These are phyloP conservation scores for Scaptomyza pallida DNA, from an alignment of 1,140 invertebrate genomes.

Conservation along the genomic window DNA sequence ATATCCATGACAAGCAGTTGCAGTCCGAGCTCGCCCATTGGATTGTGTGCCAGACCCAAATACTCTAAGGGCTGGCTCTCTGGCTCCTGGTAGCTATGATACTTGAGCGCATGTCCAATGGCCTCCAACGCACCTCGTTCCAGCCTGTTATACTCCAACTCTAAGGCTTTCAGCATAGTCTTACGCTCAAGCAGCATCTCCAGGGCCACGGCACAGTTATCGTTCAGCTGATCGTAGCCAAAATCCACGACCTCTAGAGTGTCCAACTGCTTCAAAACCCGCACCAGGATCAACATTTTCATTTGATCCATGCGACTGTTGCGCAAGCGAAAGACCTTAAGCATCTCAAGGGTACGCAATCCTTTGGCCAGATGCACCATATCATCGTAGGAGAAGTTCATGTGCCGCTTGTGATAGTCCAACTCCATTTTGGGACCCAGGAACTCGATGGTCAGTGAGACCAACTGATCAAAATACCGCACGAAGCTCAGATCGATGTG, in stretches of 20 bases:
- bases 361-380: slow-evolving; percentile 55
- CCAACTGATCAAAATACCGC: slow-evolving; percentile 55
- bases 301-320: slow-evolving; percentile 59
- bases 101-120: slow-evolving; percentile 41
- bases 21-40: slow-evolving; percentile 23
- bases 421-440: slow-evolving; percentile 48
- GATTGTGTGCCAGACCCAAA: slow-evolving; percentile 65
- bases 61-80: slow-evolving; percentile 36
- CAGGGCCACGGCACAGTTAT: slow-evolving; percentile 52
- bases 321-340: slow-evolving; percentile 66
- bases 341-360: slow-evolving; percentile 29
- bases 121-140: slow-evolving; percentile 8
- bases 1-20: slow-evolving; percentile 23
- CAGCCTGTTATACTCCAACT: slow-evolving; percentile 65
- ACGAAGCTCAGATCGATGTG: slow-evolving; percentile 70
- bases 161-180: slow-evolving; percentile 37
- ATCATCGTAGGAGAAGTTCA: slow-evolving; percentile 65
- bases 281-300: slow-evolving; percentile 51
- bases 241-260: slow-evolving; percentile 62
- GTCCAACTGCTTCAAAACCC: slow-evolving; percentile 32
- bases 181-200: slow-evolving; percentile 43
- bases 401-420: slow-evolving; percentile 59
- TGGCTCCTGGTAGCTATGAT: background rate
- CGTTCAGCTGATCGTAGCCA: slow-evolving; percentile 60
- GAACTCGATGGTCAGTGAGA: slow-evolving; percentile 61